Evolutionary conservation across 2,113 vertebrate genomes (phyloP), one percentile per base, ranked within the genome.

Genomic region (Pseudorectes ferrugineus): DNA sequence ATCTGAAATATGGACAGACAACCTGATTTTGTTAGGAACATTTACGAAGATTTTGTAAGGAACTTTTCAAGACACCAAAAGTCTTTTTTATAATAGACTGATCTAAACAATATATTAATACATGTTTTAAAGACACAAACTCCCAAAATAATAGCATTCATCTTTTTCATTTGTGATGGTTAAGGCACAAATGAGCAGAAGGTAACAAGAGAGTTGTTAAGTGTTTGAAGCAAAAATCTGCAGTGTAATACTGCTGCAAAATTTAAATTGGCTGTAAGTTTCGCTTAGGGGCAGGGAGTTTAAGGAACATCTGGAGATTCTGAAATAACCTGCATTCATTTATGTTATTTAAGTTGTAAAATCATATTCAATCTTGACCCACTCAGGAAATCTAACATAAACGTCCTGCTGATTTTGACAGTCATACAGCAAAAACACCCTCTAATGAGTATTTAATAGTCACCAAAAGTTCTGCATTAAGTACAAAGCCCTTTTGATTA

Each of bases 401-500:
- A 98, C 91, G 98, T 98, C 98, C 98, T 97, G 97, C 98, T 98
- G 98, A 98, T 98, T 98, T 98, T 98, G 98, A 98, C 98, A 98
- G 98, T 98, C 98, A 95, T 98, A 97, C 97, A 98, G 98, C 97
- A 98, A 98, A 98, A 98, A 98, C 98, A 98, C 98, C 97, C 98
- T 98, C 97, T 98, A 98, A 98, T 98, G 98, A 98, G 98, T 97
- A 98, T 98, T 98, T 98, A 98, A 98, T 98, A 98, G 98, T 97
- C 98, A 98, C 98, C 98, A 98, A 98, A 98, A 98, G 98, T 98
- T 98, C 98, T 98, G 97, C 97, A 98, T 98, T 98, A 98, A 98
- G 98, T 98, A 98, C 98, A 98, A 98, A 98, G 98, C 98, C 97
- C 98, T 98, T 98, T 98, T 98, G 98, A 98, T 98, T 98, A 98